Evolutionary conservation across 2,888 invertebrate species (phyloP), one percentile per base, ranked within the genome.

Genomic region (Cataglyphis rosenhaueri): DNA sequence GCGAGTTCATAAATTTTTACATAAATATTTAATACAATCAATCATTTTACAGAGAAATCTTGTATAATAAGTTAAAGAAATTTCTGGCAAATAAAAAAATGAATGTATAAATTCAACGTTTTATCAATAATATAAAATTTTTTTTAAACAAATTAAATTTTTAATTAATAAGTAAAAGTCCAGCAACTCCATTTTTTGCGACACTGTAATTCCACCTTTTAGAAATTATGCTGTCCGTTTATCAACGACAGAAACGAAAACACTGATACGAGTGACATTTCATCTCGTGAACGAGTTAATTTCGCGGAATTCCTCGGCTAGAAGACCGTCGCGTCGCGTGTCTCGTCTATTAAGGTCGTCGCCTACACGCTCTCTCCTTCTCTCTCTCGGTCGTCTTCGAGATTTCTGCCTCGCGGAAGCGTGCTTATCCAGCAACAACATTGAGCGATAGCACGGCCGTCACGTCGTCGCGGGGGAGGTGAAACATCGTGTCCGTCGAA

Each of bases 251-350:
- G 25, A 18, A 25, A 29, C 10, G 25, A 55, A 76, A 68, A 29
- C 70, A 76, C 38, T 5, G 41, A 35, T 12, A 52, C 3, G 41
- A 29, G 29, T 0, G 44, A 57, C 41, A 25, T 32, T 41, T 78
- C 70, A 57, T 79, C 59, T 70, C 71, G 73, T 59, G 59, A 71
- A 21, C 59, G 59, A 71, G 73, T 66, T 79, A 79, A 79, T 71
- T 68, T 29, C 12, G 71, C 32, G 44, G 70, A 78, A 78, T 78
- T 79, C 66, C 71, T 59, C 62, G 44, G 66, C 78, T 73, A 83
- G 84, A 70, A 55, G n/a, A 35, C 65, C 85, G 89, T 87, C 88
- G 79, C 87, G 86, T 85, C 89, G 62, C 84, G 74, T 74, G 76
- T 81, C 81, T 79, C 66, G 81, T 59, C 68, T 85, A 88, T 88